Conservation (phyloP, 2,113 vertebrate genomes). For the Columba janthina region DNA sequence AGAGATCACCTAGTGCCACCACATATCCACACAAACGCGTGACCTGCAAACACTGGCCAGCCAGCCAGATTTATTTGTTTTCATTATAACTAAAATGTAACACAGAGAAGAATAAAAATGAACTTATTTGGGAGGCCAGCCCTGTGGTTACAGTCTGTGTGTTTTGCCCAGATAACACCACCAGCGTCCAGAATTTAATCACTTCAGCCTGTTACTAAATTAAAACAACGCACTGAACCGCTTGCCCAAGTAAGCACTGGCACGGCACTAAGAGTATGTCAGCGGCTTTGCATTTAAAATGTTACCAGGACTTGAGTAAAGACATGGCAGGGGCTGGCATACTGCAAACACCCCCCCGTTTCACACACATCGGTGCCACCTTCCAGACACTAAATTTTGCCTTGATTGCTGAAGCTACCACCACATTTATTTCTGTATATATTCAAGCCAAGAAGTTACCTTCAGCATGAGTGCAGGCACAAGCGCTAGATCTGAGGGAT, state of each 20-base stretch:
- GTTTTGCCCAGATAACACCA: not conserved
- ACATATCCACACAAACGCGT: not conserved
- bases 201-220: not conserved
- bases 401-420: not conserved
- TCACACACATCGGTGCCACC: fast-evolving
- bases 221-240: not conserved
- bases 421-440: not conserved
- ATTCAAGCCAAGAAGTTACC: not conserved
- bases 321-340: not conserved
- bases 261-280: fast-evolving
- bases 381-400: not conserved
- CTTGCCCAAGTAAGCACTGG: not conserved
- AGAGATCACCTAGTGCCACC: not conserved
- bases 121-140: not conserved
- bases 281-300: not conserved
- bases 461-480: not conserved
- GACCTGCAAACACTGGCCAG: not conserved
- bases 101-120: not conserved
- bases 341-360: not conserved
- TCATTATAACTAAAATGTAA: not conserved
- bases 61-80: not conserved
- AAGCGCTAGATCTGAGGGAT: not conserved
- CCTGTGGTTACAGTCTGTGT: not conserved
- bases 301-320: not conserved
- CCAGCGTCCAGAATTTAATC: not conserved